Percentiles rank a stretch among this genome's conserved stretches.
Conservation (phyloP, 2,113 vertebrate genomes). For the Platycercus adscitus region DNA sequence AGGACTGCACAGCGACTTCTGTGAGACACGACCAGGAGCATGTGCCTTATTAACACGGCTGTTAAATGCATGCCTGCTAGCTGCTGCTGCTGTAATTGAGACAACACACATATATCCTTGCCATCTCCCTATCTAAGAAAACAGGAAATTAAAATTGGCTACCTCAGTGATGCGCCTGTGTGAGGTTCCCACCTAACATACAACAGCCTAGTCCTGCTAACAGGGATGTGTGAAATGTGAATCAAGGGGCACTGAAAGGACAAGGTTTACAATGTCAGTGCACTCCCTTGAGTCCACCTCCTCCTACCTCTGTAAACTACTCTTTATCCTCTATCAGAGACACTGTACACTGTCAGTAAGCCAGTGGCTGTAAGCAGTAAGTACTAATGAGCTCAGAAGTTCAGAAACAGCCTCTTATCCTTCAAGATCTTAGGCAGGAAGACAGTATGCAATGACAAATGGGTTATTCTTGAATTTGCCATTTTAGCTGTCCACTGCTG, state of each 20-base stretch:
- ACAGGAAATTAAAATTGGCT: conserved; percentile 11
- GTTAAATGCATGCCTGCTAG: conserved; percentile 17
- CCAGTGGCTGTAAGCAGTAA: background rate
- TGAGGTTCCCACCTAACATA: background rate
- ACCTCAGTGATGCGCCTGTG: background rate
- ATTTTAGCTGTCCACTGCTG: background rate
- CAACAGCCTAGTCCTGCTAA: background rate
- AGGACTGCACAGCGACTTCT: conserved; percentile 13
- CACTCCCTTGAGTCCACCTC: background rate
- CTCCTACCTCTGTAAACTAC: background rate
- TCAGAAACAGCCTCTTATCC: background rate
- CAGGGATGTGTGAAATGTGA: background rate
- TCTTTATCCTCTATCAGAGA: background rate
- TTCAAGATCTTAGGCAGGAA: background rate
- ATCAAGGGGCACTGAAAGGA: background rate
- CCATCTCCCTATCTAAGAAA: background rate
- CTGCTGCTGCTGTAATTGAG: conserved; percentile 4
- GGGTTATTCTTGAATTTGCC: background rate
- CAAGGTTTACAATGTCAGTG: background rate
- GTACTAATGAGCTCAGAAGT: background rate
- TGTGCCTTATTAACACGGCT: conserved; percentile 21
- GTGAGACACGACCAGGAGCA: background rate
- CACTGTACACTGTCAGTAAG: background rate
- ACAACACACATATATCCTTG: background rate
- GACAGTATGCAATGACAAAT: background rate